Conservation (phyloP, 1,140 invertebrate species). For the Amyelois transitella region DNA sequence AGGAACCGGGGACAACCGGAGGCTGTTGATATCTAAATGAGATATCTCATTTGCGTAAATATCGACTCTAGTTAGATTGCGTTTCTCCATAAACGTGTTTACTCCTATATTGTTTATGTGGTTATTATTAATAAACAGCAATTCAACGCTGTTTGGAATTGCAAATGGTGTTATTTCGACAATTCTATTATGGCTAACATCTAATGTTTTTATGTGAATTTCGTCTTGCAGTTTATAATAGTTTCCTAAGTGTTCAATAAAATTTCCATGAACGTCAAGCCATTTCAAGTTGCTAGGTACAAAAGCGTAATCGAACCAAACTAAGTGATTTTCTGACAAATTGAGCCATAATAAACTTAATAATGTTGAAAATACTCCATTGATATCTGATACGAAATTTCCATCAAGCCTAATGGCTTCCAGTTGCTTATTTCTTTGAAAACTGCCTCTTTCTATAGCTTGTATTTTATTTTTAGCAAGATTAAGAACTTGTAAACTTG, state of each 20-base stretch:
- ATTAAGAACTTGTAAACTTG: constrained; percentile 88
- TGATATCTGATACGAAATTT: constrained; percentile 90
- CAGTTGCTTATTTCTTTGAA: constrained; percentile 85
- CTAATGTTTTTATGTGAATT: constrained; percentile 86
- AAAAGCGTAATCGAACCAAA: constrained; percentile 93
- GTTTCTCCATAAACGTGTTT: constrained; percentile 90
- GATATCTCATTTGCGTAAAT: constrained; percentile 91
- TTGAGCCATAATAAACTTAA: constrained; percentile 89
- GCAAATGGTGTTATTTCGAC: constrained; percentile 84
- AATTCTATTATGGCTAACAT: constrained; percentile 92
- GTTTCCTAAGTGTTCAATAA: constrained; percentile 87
- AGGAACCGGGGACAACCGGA: constrained; percentile 82
- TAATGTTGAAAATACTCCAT: constrained; percentile 88
- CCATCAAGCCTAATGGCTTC: constrained; percentile 90
- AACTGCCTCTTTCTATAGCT: constrained; percentile 86
- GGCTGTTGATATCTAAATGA: constrained; percentile 86
- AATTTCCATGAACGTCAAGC: constrained; percentile 91
- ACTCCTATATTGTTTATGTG: constrained; percentile 85
- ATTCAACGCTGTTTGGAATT: constrained; percentile 89
- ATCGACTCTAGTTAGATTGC: constrained; percentile 88
- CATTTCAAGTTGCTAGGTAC: constrained; percentile 91
- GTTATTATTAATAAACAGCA: constrained; percentile 93
- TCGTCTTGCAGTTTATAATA: constrained; percentile 88
- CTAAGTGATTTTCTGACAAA: constrained; percentile 90
- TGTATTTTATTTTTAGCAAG: constrained; percentile 91